phyloP scores from a whole-genome alignment of 2,888 invertebrate genomes.

The Coenonympha arcania region DNA sequence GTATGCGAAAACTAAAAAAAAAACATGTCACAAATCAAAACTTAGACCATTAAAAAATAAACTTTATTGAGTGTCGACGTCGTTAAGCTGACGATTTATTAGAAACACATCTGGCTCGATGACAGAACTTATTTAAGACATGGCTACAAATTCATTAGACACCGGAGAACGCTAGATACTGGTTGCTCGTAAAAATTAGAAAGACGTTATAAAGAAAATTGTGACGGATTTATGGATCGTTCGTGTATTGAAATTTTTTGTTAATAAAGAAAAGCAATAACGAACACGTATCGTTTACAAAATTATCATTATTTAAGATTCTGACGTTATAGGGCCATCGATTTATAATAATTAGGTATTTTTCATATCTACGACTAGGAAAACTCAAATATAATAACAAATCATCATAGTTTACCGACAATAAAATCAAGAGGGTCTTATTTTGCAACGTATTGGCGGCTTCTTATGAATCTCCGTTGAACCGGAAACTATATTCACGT shows the following conservation, averaged over 20 bases:
- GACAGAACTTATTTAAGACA: slow-evolving; percentile 56
- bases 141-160: slow-evolving; percentile 51
- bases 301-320: slow-evolving; percentile 1
- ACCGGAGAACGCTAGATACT: slow-evolving; percentile 29
- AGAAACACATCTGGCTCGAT: slow-evolving; percentile 53
- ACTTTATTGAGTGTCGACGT: slow-evolving; percentile 56
- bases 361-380: too few relatives aligned
- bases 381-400: too few relatives aligned
- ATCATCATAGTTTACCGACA: too few relatives aligned
- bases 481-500: too few relatives aligned
- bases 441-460: too few relatives aligned
- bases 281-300: slow-evolving; percentile 6
- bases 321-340: too few relatives aligned
- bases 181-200: slow-evolving; percentile 37
- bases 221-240: slow-evolving; percentile 27
- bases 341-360: too few relatives aligned
- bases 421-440: too few relatives aligned
- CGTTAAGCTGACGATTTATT: slow-evolving; percentile 62
- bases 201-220: slow-evolving; percentile 31
- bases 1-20: too few relatives aligned
- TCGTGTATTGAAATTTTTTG: slow-evolving; percentile 23
- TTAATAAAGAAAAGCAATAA: slow-evolving; percentile 21
- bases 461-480: too few relatives aligned
- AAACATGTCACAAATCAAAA: slow-evolving; percentile 16
- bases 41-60: slow-evolving; percentile 20